phyloP scores from a whole-genome alignment of 2,113 vertebrate genomes.

The Cepphus grylle region DNA sequence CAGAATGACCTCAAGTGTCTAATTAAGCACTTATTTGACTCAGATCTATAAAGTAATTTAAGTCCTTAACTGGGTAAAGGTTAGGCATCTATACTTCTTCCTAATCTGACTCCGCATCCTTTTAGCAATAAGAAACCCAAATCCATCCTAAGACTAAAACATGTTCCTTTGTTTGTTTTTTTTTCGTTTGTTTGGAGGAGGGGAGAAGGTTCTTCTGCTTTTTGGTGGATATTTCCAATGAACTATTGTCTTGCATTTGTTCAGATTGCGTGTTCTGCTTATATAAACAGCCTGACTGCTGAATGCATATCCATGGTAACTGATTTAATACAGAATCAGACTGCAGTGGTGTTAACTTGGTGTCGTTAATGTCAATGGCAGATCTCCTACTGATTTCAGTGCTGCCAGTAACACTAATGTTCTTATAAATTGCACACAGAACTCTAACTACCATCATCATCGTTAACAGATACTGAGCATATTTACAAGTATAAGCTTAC shows the following conservation, averaged over 20 bases:
- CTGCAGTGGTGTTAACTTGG: neutral
- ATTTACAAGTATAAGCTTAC: neutral
- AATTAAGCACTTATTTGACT: neutral
- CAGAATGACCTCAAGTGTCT: neutral
- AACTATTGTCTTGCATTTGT: neutral
- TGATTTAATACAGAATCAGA: neutral
- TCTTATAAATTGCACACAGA: neutral
- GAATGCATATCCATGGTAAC: slow-evolving; percentile 20
- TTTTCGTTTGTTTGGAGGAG: neutral
- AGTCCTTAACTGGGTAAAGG: neutral
- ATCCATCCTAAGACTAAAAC: neutral
- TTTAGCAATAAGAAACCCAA: neutral
- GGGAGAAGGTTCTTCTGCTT: neutral
- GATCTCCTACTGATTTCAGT: neutral
- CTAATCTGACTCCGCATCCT: neutral
- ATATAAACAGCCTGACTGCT: neutral
- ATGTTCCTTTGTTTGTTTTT: neutral
- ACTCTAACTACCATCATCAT: neutral
- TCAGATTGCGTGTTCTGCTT: neutral
- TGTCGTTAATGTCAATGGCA: neutral
- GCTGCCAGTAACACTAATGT: neutral
- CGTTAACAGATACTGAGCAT: neutral
- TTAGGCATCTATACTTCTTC: neutral
- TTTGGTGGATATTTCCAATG: neutral
- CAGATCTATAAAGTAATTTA: neutral